Evolutionary conservation across 2,888 invertebrate species (phyloP), one percentile per base, ranked within the genome.

Genomic region (Morpho achilles): DNA sequence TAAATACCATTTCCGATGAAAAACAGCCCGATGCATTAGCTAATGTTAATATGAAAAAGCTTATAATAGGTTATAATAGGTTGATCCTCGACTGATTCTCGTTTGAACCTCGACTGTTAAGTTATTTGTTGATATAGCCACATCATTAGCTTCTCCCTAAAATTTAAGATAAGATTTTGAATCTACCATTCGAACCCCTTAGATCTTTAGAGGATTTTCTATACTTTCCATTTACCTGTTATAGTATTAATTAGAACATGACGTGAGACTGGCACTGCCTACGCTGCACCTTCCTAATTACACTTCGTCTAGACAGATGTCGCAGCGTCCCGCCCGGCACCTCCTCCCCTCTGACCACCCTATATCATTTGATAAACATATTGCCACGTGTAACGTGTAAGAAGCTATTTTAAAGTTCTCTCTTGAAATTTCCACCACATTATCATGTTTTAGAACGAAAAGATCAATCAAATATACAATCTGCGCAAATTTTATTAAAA

Each of bases 241-340:
- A 67, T 65, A 69, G 63, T 70, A 73, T 74, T 81, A 79, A 84
- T 81, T 79, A 77, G 69, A 73, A 74, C 72, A 71, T 79, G 78
- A 82, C 73, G 78, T 73, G 75, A 77, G 71, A 70, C 75, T 70
- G 69, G 67, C 68, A 68, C 69, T 75, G 83, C 87, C 84, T 84
- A 84, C 83, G 77, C 80, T 86, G 75, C 48, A 86, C 88, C 87
- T 87, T 84, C 83, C 82, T 87, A 88, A 89, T 89, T 76, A 75
- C 72, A 69, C 79, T 78, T 75, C 75, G 89, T 87, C 88, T 88
- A 89, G 88, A 87, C 87, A 77, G 77, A 71, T 74, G 72, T 72
- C 75, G 76, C 73, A 69, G 69, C 70, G 76, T 76, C 79, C 82
- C 82, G 74, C 79, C 77, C 77, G 77, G 77, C 76, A 72, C 76